phyloP scores from a whole-genome alignment of 2,113 vertebrate genomes.

The Narcine bancroftii region DNA sequence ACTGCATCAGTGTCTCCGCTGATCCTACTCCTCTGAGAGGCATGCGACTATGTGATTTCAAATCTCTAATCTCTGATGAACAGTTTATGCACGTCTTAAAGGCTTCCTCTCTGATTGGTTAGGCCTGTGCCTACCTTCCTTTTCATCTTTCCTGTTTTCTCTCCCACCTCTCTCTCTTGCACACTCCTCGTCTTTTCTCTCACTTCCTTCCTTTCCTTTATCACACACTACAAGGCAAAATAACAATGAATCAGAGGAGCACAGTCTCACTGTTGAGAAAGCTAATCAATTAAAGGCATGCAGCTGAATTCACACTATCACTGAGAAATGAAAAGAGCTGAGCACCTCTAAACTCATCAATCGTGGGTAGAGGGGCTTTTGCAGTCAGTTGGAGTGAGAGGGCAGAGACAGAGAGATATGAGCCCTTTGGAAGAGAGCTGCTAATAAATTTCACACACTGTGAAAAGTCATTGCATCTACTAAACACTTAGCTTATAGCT shows the following conservation, averaged over 20 bases:
- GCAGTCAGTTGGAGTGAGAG: conserved; percentile 44
- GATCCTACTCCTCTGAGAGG: conserved; percentile 55
- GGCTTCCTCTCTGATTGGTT: conserved; percentile 55
- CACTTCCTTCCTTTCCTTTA: conserved; percentile 26
- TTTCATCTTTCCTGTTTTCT: conserved; percentile 40
- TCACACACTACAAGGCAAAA: conserved; percentile 39
- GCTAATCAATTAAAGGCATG: conserved; percentile 25
- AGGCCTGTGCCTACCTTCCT: conserved; percentile 42
- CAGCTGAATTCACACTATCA: conserved; percentile 31
- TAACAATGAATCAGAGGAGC: conserved; percentile 28
- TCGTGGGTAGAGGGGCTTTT: conserved; percentile 39
- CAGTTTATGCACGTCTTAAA: conserved; percentile 56
- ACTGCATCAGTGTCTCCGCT: conserved; percentile 48
- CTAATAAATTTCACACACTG: conserved; percentile 47
- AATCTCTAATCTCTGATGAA: conserved; percentile 48
- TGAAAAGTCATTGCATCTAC: conserved; percentile 49
- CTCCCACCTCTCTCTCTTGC: conserved; percentile 40
- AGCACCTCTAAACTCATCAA: conserved; percentile 41
- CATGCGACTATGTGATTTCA: conserved; percentile 45
- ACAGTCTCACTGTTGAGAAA: conserved; percentile 2
- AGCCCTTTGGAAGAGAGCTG: conserved; percentile 45
- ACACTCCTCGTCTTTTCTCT: conserved; percentile 32
- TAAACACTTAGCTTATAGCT: conserved; percentile 48
- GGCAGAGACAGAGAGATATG: conserved; percentile 37
- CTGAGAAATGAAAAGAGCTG: conserved; percentile 44